phyloP scores from a whole-genome alignment of 2,888 invertebrate species.

The Harpalus rubripes region DNA sequence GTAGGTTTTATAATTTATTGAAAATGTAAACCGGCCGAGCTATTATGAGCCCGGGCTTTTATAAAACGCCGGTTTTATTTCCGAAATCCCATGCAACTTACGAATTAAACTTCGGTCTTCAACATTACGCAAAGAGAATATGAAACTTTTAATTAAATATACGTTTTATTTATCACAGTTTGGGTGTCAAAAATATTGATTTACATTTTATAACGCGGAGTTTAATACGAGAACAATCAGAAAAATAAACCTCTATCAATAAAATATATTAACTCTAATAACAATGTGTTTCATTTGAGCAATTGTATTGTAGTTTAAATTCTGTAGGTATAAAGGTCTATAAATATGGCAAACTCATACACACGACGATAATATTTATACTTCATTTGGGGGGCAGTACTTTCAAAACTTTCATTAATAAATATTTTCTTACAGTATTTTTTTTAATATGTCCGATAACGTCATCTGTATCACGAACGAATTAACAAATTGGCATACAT shows the following conservation, averaged over 20 bases:
- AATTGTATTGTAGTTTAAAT: slow-evolving; percentile 36
- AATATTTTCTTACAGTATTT: not conserved
- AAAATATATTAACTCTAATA: slow-evolving; percentile 51
- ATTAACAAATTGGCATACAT: no score
- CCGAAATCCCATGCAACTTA: slow-evolving; percentile 24
- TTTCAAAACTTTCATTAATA: slow-evolving; percentile 38
- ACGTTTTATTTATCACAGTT: slow-evolving; percentile 75
- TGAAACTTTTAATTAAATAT: slow-evolving; percentile 54
- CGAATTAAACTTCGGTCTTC: slow-evolving; percentile 25
- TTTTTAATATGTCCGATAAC: no score
- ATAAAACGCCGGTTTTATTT: not conserved
- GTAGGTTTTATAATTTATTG: no score
- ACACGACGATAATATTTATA: slow-evolving; percentile 40
- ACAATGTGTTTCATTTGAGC: slow-evolving; percentile 39
- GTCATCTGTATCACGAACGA: no score
- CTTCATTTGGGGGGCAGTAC: slow-evolving; percentile 35
- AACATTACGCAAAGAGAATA: slow-evolving; percentile 20
- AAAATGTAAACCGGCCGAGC: no score
- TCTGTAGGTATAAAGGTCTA: not conserved
- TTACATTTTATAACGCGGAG: slow-evolving; percentile 57
- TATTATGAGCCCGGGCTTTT: no score
- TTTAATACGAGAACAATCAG: slow-evolving; percentile 64
- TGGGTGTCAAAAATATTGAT: slow-evolving; percentile 69
- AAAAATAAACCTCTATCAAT: slow-evolving; percentile 60
- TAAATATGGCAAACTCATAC: slow-evolving; percentile 13